Evolutionary conservation across 2,797 vertebrate species (phyloP), one percentile per base, ranked within the genome.

Genomic region (Arrhamphus sclerolepis): DNA sequence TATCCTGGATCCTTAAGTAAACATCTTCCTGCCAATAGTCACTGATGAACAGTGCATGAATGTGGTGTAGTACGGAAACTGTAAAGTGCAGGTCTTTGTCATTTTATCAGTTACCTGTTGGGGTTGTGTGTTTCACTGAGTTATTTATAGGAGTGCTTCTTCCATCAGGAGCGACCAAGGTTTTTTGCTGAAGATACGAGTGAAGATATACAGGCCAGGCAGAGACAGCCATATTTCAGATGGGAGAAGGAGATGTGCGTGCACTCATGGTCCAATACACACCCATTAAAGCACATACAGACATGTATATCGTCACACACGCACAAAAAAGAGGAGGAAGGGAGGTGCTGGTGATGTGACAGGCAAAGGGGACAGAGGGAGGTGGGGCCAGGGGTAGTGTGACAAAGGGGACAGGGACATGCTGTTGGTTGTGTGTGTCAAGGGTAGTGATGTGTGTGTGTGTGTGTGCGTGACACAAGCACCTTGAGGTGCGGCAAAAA

Each of bases 401-500:
- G 80, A 82, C 75, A 70, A n/a, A 70, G 73, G 57, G 69, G 77
- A 89, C 79, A 61, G 63, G 80, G 79, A 87, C 81, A 76, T 14
- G 53, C 50, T 71, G 80, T 76, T 28, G 38, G 60, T 46, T 74
- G 72, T 77, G 77, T 79, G 70, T 78, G 70, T 78, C 50, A 57
- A 63, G 34, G 54, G 46, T 48, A 66, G 64, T 49, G 68, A 81
- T 62, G 71, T 59, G 54, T 51, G 46, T 52, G 56, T 46, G 56
- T 51, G 55, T 46, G 67, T 62, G 69, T 54, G 46, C 13, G 68
- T 82, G 81, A 87, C 85, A 82, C 66, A 75, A 66, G 88, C 87
- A 90, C 87, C 86, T 87, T 78, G 67, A 88, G 88, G 80, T 89
- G 88, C 73, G 75, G 83, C 79, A 81, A 83, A 87, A 81, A 74